These are phyloP conservation scores for Catostomus latipinnis DNA, from an alignment of 2,797 vertebrate genomes.

Conservation along the genomic window DNA sequence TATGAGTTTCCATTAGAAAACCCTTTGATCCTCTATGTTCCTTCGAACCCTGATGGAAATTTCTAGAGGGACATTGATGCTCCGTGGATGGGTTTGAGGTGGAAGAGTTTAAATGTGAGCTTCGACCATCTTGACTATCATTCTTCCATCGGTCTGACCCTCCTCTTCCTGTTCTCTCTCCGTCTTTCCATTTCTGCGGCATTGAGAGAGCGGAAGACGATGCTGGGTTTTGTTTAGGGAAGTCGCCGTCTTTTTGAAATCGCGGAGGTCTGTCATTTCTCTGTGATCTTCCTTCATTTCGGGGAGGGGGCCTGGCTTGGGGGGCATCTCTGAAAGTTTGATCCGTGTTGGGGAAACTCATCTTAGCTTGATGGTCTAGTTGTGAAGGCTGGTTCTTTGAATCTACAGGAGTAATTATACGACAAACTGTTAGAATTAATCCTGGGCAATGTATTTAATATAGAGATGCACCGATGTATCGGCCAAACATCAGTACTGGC, in stretches of 20 bases:
- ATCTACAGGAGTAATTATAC: conserved; percentile 75
- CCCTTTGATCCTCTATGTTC: conserved; percentile 71
- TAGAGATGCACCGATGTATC: no score
- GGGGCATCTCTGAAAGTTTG: conserved; percentile 78
- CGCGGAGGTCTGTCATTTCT: conserved; percentile 93
- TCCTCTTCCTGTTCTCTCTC: conserved; percentile 82
- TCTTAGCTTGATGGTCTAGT: conserved; percentile 78
- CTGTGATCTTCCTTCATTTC: conserved; percentile 85
- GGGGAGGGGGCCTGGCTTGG: conserved; percentile 71
- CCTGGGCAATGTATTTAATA: no score
- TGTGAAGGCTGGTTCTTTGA: conserved; percentile 81
- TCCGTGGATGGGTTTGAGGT: no score
- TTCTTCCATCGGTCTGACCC: conserved; percentile 79
- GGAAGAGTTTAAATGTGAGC: conserved; percentile 60
- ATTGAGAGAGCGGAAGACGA: conserved; percentile 56
- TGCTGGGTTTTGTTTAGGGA: conserved; percentile 79
- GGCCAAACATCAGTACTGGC: no score
- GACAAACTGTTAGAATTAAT: no score
- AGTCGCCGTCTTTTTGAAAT: conserved; percentile 90
- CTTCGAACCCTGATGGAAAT: conserved; percentile 73
- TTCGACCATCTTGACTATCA: conserved; percentile 76
- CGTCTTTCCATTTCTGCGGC: conserved; percentile 80
- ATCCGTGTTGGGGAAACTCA: conserved; percentile 79
- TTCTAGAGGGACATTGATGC: conserved; percentile 64
- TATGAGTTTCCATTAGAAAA: conserved; percentile 54